Evolutionary conservation across 53 echinoderm and acorn worm species (phyloP), one percentile per base, ranked within the genome.

Genomic region (Henricia sp.): DNA sequence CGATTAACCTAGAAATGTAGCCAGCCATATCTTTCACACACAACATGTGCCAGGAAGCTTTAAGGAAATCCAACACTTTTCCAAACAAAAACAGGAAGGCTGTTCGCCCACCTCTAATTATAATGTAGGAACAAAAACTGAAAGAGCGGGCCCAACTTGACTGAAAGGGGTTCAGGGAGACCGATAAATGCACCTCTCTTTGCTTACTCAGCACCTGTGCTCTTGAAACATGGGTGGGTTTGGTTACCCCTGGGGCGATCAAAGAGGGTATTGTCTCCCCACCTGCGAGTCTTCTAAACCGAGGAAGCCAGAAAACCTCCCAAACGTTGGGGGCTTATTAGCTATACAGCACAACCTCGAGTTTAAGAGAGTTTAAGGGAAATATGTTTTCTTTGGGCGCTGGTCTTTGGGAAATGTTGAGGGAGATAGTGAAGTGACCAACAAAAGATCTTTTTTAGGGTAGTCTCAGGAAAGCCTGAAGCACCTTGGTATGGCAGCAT

Each of bases 351-450:
- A 38, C 27, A 10, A 57, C 26, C 21, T 41, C 28, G 76, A 76
- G 28, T 39, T 76, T 57, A 36, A 41, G 58, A 36, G 26, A 30
- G 40, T 59, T 23, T 4, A 76, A 41, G 57, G 29, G 42, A 76
- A 76, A 16, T 37, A 37, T 56, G 57, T 76, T 76, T 76, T 57
- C 58, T 76, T 76, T 40, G 39, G 76, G 59, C 39, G 25, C 76
- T 41, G 76, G 76, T 57, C 76, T 76, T 76, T 41, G 57, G 42
- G 59, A 76, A 76, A 76, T 58, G 59, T 76, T 76, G 76, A 41
- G 76, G 57, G 58, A 57, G 58, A 57, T 57, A 59, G 20, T 30
- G 42, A 58, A 76, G 57, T 58, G 76, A 57, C 59, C 59, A 40
- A 75, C 75, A 75, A 58, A 30, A 76, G 58, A 38, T 76, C 38